Percentiles rank a stretch among this genome's conserved stretches.
Evolutionary conservation across 1,140 invertebrate species (phyloP).

Genomic region (Protaetia brevitarsis): DNA sequence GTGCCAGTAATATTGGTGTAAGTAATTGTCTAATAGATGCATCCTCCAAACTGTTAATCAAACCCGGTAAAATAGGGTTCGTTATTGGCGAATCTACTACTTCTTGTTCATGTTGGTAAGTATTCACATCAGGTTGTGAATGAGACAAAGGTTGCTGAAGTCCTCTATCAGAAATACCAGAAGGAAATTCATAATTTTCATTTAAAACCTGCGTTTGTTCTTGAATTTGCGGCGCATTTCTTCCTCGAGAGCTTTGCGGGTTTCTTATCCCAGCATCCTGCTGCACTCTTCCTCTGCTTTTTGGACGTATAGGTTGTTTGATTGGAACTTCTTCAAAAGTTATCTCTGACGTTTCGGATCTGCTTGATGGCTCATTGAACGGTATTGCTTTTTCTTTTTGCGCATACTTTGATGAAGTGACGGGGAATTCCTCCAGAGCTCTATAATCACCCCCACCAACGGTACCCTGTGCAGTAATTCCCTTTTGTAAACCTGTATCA

Average conservation of each 20-base stretch:
- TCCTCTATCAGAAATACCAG: too few relatives aligned
- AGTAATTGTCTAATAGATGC: conserved; percentile 42
- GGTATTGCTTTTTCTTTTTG: neutral
- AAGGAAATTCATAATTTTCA: neutral
- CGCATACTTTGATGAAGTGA: neutral
- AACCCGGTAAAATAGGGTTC: conserved; percentile 55
- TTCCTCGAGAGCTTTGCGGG: too few relatives aligned
- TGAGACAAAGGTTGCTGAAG: too few relatives aligned
- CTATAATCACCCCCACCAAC: neutral
- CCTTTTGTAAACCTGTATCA: too few relatives aligned
- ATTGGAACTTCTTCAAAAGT: neutral
- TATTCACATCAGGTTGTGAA: too few relatives aligned
- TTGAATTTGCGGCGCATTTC: neutral
- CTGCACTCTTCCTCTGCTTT: neutral
- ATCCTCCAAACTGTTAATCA: conserved; percentile 61
- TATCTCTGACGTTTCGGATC: neutral
- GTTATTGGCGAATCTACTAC: conserved; percentile 52
- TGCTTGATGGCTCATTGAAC: neutral
- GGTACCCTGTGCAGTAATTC: neutral
- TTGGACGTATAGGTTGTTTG: neutral
- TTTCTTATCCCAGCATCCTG: too few relatives aligned
- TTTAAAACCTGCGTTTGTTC: neutral
- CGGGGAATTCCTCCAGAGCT: neutral
- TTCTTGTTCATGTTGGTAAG: too few relatives aligned
- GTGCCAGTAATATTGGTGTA: conserved; percentile 37